Evolutionary conservation across 2,888 invertebrate genomes (phyloP), one percentile per base, ranked within the genome.

Genomic region (Hyposoter dolosus): DNA sequence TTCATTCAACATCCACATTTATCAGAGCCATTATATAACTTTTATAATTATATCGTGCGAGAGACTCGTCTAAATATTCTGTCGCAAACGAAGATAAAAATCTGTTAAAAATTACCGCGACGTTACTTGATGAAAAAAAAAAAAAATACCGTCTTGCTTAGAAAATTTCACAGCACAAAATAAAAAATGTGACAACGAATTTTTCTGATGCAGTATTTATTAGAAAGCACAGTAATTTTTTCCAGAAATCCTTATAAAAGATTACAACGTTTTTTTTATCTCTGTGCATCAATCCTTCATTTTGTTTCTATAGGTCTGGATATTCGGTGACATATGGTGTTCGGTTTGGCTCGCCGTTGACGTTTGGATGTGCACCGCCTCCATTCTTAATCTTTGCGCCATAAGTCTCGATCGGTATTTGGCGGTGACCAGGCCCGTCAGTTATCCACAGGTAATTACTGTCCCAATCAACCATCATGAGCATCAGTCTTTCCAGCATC

Each of bases 301-400:
- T 80, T 82, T 40, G n/a, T 71, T 84, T 83, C 93, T 94, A 60
- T 95, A 98, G 97, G 97, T 98, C 93, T 99, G 99, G 99, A 98
- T 99, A 91, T 99, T 99, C 94, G 99, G 99, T 74, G 97, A 97
- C 94, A 95, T 98, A 66, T 99, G 99, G 98, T 99, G 99, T 95
- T 97, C 98, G 86, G 96, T 98, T 89, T 99, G 99, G 99, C 95
- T 99, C 88, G 99, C 99, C 0, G 97, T 99, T 82, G 99, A 99
- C 94, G 99, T 99, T 15, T 99, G 99, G 98, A 98, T 99, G 97
- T 99, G 99, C 95, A 99, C 99, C 0, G 98, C 99, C 0, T 99
- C 98, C 90, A 99, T 99, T 91, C 95, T 99, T 90, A 99, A 99
- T 94, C 96, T 99, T 80, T 99, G 99, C 93, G 99, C 98, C 91